These are phyloP conservation scores for Anniella stebbinsi DNA, from an alignment of 2,797 vertebrate genomes.

Conservation along the genomic window DNA sequence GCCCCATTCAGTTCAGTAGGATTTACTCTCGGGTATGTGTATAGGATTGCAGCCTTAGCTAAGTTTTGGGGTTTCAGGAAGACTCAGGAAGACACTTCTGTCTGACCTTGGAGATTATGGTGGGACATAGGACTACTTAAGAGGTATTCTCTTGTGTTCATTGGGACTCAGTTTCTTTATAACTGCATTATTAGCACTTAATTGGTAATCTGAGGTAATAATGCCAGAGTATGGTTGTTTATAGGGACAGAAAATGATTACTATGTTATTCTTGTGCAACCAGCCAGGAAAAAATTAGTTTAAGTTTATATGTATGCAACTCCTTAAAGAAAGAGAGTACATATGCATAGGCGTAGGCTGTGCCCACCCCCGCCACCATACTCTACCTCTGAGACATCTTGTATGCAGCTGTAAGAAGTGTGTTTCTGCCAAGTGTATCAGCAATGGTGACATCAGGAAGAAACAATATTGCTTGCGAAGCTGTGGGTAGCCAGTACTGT, in stretches of 20 bases:
- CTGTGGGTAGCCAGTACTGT: slow-evolving; percentile 46
- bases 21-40: background rate
- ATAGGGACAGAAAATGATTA: background rate
- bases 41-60: background rate
- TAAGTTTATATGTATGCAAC: background rate
- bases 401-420: slow-evolving; percentile 70
- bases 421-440: slow-evolving; percentile 58
- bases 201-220: background rate
- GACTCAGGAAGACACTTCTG: background rate
- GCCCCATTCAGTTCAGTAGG: background rate
- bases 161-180: background rate
- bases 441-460: slow-evolving; percentile 53
- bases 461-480: slow-evolving; percentile 26
- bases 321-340: background rate
- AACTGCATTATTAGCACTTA: background rate
- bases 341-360: slow-evolving; percentile 43
- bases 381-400: slow-evolving; percentile 60
- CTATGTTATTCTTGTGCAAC: background rate
- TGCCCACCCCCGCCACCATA: slow-evolving; percentile 43
- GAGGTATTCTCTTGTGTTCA: background rate
- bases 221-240: background rate
- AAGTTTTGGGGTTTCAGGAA: background rate
- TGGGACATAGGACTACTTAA: background rate
- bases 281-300: background rate
- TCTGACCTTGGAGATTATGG: background rate